phyloP scores from a whole-genome alignment of 1,140 invertebrate genomes.

The Lepidurus couesii region DNA sequence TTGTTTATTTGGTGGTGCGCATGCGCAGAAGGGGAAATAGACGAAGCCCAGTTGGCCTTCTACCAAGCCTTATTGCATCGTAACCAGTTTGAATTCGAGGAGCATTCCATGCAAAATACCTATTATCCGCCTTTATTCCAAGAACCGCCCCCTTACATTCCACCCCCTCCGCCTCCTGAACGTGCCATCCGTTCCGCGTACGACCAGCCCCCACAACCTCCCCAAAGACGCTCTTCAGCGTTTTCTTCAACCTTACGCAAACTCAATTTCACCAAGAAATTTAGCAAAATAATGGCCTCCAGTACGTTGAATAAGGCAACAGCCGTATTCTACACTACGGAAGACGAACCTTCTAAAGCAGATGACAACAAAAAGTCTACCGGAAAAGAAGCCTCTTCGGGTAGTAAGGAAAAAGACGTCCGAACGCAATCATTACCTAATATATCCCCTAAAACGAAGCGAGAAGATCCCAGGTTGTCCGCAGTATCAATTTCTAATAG shows the following conservation, averaged over 20 bases:
- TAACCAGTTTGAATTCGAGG: slow-evolving; percentile 8
- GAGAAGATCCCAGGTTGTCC: background rate
- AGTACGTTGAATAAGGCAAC: background rate
- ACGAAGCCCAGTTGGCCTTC: slow-evolving; percentile 16
- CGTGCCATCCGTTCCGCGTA: background rate
- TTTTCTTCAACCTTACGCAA: background rate
- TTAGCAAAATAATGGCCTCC: background rate
- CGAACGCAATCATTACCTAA: background rate
- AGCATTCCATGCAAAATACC: slow-evolving; percentile 10
- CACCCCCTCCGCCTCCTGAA: background rate
- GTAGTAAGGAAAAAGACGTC: background rate
- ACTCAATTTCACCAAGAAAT: slow-evolving; percentile 11
- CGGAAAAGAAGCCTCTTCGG: background rate
- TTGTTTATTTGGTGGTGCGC: background rate
- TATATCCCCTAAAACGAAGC: background rate
- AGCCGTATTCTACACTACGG: background rate
- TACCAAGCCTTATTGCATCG: slow-evolving; percentile 7
- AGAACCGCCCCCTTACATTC: slow-evolving; percentile 11
- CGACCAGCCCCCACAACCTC: background rate
- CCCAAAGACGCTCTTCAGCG: background rate
- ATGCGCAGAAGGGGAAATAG: slow-evolving; percentile 5
- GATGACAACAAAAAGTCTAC: background rate
- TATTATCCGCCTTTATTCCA: slow-evolving; percentile 10
- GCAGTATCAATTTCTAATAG: background rate
- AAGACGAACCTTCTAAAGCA: background rate